Conservation (phyloP, 2,888 invertebrate species). For the Pteria penguin region DNA sequence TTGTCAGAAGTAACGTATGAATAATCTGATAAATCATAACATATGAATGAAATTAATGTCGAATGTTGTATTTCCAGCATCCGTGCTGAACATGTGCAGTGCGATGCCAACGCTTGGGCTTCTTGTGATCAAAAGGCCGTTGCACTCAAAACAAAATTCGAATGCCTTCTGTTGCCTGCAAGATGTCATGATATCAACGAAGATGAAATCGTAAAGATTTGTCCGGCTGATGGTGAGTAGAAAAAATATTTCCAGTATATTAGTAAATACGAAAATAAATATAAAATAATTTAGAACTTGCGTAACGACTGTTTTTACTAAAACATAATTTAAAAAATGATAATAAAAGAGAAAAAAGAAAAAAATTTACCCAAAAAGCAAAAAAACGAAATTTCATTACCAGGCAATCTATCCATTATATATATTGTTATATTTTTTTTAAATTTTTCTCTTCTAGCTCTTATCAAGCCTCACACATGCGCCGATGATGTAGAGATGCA, state of each 20-base stretch:
- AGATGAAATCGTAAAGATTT: constrained; percentile 52
- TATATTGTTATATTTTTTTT: neutral
- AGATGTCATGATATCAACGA: constrained; percentile 57
- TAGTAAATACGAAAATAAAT: too few relatives aligned
- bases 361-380: too few relatives aligned
- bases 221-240: constrained; percentile 39
- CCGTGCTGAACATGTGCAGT: constrained; percentile 56
- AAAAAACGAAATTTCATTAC: too few relatives aligned
- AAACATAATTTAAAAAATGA: too few relatives aligned
- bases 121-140: constrained; percentile 52
- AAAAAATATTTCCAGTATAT: too few relatives aligned
- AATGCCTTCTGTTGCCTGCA: constrained; percentile 60
- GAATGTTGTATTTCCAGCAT: constrained; percentile 53
- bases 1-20: too few relatives aligned
- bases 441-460: constrained; percentile 21
- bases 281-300: too few relatives aligned
- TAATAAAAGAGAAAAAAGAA: too few relatives aligned
- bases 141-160: constrained; percentile 58
- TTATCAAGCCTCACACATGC: constrained; percentile 31
- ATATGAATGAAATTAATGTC: too few relatives aligned
- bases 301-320: too few relatives aligned
- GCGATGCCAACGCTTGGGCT: constrained; percentile 57
- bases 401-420: too few relatives aligned
- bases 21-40: too few relatives aligned
- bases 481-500: constrained; percentile 11